phyloP scores from a whole-genome alignment of 2,797 vertebrate genomes.

The Microchirus variegatus region DNA sequence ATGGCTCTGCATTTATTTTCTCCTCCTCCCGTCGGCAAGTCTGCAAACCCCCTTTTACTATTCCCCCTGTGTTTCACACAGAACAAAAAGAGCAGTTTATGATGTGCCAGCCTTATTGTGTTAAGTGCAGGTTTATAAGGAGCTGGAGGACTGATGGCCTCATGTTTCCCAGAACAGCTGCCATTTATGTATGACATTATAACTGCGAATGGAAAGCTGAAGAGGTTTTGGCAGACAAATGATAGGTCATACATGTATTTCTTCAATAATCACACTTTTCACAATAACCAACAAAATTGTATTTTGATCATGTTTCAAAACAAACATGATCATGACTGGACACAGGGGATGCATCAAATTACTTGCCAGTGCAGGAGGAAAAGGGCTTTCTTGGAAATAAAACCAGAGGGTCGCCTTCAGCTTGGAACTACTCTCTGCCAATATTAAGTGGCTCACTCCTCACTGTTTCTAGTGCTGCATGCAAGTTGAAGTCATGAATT shows the following conservation, averaged over 20 bases:
- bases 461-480: too few species aligned
- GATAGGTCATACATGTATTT: not conserved
- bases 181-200: too few species aligned
- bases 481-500: too few species aligned
- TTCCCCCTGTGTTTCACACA: conserved; percentile 9
- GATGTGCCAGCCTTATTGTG: not conserved
- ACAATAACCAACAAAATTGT: not conserved
- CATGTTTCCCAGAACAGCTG: not conserved
- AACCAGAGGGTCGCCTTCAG: not conserved
- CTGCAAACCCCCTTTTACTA: conserved; percentile 8
- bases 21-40: conserved; percentile 5
- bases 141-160: not conserved
- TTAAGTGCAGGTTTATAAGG: not conserved
- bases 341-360: not conserved
- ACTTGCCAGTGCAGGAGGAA: not conserved
- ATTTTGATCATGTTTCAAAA: not conserved
- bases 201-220: not conserved
- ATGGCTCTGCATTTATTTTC: not conserved
- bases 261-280: not conserved
- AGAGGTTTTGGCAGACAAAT: not conserved
- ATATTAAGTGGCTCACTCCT: too few species aligned
- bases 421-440: not conserved
- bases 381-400: not conserved
- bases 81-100: conserved; percentile 12
- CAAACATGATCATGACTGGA: not conserved